These are phyloP conservation scores for Elachura formosa DNA, from an alignment of 2,113 vertebrate genomes.

Conservation along the genomic window DNA sequence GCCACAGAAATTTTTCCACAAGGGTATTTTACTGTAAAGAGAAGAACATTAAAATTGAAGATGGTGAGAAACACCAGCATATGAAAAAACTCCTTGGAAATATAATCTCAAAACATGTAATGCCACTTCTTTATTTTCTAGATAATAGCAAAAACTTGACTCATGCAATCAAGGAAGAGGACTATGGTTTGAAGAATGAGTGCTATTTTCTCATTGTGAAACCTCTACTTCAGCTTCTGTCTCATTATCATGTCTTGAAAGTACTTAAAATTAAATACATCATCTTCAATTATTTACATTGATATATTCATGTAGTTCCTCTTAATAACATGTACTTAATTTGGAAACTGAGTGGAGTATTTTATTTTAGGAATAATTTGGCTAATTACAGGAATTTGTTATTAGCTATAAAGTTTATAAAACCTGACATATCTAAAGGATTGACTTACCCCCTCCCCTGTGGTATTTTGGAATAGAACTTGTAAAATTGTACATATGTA, in stretches of 20 bases:
- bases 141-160: background rate
- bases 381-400: background rate
- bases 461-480: background rate
- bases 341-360: background rate
- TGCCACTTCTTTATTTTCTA: background rate
- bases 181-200: background rate
- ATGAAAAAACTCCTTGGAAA: background rate
- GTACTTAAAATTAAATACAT: background rate
- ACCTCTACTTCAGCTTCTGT: background rate
- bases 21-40: conserved; percentile 58
- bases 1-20: conserved; percentile 47
- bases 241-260: background rate
- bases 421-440: background rate
- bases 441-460: no score
- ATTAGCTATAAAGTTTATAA: background rate
- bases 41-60: background rate
- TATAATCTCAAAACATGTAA: background rate
- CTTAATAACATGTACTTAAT: background rate
- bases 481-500: background rate
- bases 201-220: background rate
- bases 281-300: background rate
- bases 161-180: background rate
- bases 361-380: background rate
- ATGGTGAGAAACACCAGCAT: background rate
- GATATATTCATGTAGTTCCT: background rate